Evolutionary conservation across 2,888 invertebrate genomes (phyloP).

Genomic region (Synanthedon andrenaeformis): DNA sequence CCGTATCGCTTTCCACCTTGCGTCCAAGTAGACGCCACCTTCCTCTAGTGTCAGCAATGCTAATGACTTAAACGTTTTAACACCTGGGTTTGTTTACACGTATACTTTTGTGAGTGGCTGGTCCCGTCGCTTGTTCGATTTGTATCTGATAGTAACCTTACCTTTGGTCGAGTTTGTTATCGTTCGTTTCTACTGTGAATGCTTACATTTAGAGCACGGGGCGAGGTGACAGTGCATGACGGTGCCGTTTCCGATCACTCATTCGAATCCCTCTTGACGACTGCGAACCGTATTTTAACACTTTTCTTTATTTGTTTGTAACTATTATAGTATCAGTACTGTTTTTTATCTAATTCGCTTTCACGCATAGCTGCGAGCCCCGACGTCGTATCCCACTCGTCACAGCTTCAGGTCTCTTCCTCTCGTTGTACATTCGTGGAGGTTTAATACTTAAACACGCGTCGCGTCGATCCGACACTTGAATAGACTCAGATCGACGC

Average conservation of each 20-base stretch:
- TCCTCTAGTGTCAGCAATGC: too few species aligned
- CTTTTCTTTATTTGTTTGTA: not conserved
- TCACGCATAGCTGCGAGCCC: not conserved
- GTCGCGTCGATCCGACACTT: too few species aligned
- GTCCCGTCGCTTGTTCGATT: constrained; percentile 8
- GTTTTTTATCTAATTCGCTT: not conserved
- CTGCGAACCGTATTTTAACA: not conserved
- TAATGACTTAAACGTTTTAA: constrained; percentile 4
- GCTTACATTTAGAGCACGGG: not conserved
- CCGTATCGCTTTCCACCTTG: constrained; percentile 11
- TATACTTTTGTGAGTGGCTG: constrained; percentile 1
- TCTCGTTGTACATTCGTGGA: constrained; percentile 5
- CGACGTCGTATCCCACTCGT: constrained; percentile 18
- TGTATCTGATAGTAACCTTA: constrained; percentile 9
- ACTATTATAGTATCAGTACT: not conserved
- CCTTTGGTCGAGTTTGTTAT: constrained; percentile 3
- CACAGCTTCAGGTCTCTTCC: constrained; percentile 25
- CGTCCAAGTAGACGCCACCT: constrained; percentile 7
- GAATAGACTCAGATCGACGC: too few species aligned
- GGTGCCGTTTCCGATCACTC: not conserved
- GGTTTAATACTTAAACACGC: not conserved
- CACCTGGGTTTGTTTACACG: not conserved
- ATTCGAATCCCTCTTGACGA: not conserved
- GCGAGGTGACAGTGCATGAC: not conserved
- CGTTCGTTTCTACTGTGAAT: not conserved